phyloP scores from a whole-genome alignment of 2,113 vertebrate species.

The Silurus asotus region DNA sequence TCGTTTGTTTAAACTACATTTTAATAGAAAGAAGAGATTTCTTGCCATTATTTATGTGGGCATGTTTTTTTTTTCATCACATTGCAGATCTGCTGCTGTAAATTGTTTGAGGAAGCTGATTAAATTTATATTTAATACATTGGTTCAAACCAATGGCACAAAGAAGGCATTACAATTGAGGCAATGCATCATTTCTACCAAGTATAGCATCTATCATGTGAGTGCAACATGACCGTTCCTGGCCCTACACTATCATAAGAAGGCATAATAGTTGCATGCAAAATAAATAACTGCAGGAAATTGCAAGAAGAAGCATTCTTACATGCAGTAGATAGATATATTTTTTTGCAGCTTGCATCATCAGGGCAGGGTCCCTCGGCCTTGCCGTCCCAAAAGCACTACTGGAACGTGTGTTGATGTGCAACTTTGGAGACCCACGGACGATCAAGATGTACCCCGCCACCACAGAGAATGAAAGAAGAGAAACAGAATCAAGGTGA shows the following conservation, averaged over 20 bases:
- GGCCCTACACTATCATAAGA: neutral
- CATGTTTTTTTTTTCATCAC: too few species aligned
- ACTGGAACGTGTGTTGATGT: neutral
- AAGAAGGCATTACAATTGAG: neutral
- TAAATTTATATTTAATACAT: too few species aligned
- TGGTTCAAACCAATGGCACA: neutral
- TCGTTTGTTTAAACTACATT: too few species aligned
- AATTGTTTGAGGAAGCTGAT: too few species aligned
- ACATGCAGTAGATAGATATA: neutral
- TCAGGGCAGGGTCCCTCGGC: neutral
- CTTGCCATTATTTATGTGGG: too few species aligned
- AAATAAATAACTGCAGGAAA: neutral
- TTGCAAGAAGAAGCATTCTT: slow-evolving; percentile 7
- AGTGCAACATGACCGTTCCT: neutral
- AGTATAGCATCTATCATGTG: neutral
- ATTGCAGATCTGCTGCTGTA: too few species aligned
- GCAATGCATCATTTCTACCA: neutral
- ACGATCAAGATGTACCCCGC: slow-evolving; percentile 4
- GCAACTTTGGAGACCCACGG: slow-evolving; percentile 20
- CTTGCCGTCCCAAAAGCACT: neutral
- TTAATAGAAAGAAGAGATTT: too few species aligned
- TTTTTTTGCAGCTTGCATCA: slow-evolving; percentile 4
- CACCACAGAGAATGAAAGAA: slow-evolving; percentile 22
- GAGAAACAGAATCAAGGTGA: slow-evolving; percentile 32
- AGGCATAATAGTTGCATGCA: neutral